These are phyloP conservation scores for Myotis yumanensis DNA, from an alignment of 2,113 vertebrate genomes.

Conservation along the genomic window DNA sequence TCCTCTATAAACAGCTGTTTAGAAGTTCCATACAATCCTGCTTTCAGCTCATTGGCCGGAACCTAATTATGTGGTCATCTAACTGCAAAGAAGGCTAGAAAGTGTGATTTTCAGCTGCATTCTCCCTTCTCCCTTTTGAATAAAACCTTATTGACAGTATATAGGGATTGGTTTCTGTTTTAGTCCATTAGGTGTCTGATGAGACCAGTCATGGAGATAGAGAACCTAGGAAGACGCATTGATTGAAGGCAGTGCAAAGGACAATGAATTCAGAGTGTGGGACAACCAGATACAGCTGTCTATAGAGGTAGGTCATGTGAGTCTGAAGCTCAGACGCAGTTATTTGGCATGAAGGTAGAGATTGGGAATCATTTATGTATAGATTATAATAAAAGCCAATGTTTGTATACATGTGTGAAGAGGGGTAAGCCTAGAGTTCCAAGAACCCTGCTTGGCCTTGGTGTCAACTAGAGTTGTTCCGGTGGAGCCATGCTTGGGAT, in stretches of 20 bases:
- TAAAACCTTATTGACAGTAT: background rate
- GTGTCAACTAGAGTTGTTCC: background rate
- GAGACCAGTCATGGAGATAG: background rate
- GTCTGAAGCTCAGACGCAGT: background rate
- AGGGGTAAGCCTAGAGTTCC: background rate
- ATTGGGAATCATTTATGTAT: background rate
- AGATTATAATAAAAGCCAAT: background rate
- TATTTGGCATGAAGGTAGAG: background rate
- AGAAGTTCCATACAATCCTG: background rate
- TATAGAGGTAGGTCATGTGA: background rate
- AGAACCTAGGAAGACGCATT: background rate
- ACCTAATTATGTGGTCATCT: background rate
- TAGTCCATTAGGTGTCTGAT: background rate
- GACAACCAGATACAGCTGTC: background rate
- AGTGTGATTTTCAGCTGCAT: background rate
- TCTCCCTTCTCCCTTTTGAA: background rate
- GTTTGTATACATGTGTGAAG: background rate
- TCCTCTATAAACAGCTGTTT: background rate
- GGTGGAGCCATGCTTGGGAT: rapidly evolving
- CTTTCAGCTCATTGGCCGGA: background rate
- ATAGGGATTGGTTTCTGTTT: background rate
- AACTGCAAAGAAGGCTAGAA: conserved; percentile 38
- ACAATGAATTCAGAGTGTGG: background rate
- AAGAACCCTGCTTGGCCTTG: background rate
- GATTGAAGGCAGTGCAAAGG: background rate